Evolutionary conservation across 1,140 invertebrate genomes (phyloP).

Genomic region (Hylaeus volcanicus): DNA sequence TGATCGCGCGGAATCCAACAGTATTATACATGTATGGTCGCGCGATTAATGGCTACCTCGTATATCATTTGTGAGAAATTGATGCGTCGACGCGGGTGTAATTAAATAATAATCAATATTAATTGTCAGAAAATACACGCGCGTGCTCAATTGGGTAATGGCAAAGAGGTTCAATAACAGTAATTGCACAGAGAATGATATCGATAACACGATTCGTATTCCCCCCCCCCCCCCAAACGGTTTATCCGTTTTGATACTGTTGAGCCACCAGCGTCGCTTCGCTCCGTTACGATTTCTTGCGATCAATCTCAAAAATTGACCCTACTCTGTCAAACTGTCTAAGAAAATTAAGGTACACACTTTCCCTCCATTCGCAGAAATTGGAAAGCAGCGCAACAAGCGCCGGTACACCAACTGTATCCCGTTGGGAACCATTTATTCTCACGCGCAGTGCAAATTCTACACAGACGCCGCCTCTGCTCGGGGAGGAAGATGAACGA

Average conservation of each 20-base stretch:
- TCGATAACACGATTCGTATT: neutral
- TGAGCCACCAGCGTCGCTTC: neutral
- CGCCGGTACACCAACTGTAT: no score
- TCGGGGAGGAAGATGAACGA: neutral
- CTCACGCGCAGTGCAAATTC: neutral
- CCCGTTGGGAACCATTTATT: slow-evolving; percentile 15
- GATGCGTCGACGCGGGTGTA: slow-evolving; percentile 25
- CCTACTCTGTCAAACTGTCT: neutral
- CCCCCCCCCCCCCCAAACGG: no score
- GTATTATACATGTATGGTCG: slow-evolving; percentile 23
- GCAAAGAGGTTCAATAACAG: neutral
- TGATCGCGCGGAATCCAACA: slow-evolving; percentile 5
- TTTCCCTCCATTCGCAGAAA: neutral
- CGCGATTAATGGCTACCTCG: slow-evolving; percentile 34
- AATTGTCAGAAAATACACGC: slow-evolving; percentile 25
- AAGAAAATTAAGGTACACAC: neutral
- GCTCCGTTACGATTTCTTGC: neutral
- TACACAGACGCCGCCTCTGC: neutral
- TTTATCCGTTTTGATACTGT: neutral
- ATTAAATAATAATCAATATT: slow-evolving; percentile 47
- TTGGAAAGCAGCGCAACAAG: slow-evolving; percentile 20
- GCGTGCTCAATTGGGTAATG: neutral
- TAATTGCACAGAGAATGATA: neutral
- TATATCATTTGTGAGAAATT: slow-evolving; percentile 42
- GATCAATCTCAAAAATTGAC: neutral